These are phyloP conservation scores for Geococcyx californianus DNA, from an alignment of 2,113 vertebrate genomes.

Conservation along the genomic window DNA sequence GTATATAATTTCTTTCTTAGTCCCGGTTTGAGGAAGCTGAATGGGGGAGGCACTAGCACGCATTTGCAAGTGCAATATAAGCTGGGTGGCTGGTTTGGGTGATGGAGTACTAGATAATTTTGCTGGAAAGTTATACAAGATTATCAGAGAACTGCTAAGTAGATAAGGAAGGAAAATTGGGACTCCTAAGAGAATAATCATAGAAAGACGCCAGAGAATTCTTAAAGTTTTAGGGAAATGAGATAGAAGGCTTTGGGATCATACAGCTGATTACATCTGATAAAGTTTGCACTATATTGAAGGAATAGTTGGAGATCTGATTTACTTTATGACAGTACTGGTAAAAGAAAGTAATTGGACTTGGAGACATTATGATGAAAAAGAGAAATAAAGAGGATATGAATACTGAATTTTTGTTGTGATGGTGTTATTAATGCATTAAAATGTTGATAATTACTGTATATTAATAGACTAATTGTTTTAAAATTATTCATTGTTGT, in stretches of 20 bases:
- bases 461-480: not conserved
- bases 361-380: not conserved
- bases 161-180: not conserved
- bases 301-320: not conserved
- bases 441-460: not conserved
- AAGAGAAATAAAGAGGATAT: not conserved
- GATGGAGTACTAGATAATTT: not conserved
- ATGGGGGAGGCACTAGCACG: not conserved
- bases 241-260: not conserved
- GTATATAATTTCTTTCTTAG: not conserved
- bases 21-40: not conserved
- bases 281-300: not conserved
- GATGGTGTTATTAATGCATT: not conserved
- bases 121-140: not conserved
- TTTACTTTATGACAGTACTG: not conserved
- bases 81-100: not conserved
- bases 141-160: not conserved
- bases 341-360: not conserved
- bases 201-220: not conserved
- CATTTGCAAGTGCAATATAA: not conserved
- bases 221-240: not conserved
- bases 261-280: not conserved
- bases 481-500: not conserved
- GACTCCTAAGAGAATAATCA: not conserved
- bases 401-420: not conserved